phyloP scores from a whole-genome alignment of 1,140 invertebrate genomes.

The Lepidurus couesii region DNA sequence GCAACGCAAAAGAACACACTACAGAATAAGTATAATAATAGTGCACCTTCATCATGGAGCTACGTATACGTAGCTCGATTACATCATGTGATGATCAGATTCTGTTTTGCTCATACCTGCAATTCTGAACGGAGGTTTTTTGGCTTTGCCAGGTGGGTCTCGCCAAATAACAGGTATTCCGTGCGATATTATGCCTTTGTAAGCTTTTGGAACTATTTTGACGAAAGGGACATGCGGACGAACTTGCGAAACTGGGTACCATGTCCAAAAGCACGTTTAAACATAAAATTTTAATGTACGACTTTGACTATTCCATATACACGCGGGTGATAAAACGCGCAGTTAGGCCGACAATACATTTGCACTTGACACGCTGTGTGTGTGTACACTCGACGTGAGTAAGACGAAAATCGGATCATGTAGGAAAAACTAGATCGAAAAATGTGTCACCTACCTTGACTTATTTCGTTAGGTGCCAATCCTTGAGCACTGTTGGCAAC shows the following conservation, averaged over 20 bases:
- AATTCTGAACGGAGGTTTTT: slow-evolving; percentile 36
- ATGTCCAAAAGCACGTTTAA: not conserved
- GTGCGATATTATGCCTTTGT: slow-evolving; percentile 36
- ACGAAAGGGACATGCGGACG: slow-evolving; percentile 24
- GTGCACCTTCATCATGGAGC: too few relatives aligned
- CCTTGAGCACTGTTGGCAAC: not conserved
- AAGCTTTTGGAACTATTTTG: not conserved
- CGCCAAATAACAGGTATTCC: slow-evolving; percentile 35
- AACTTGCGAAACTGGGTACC: not conserved
- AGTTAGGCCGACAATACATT: not conserved
- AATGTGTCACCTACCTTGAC: not conserved
- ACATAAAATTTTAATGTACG: slow-evolving; percentile 2
- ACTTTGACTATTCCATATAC: not conserved
- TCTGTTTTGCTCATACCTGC: slow-evolving; percentile 28
- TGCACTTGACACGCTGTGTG: not conserved
- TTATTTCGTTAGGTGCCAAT: not conserved
- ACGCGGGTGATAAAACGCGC: not conserved
- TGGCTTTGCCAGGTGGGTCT: slow-evolving; percentile 35
- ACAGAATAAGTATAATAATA: too few relatives aligned
- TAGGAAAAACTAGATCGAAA: not conserved
- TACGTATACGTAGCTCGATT: too few relatives aligned
- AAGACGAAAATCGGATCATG: not conserved
- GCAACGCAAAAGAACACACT: too few relatives aligned
- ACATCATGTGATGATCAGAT: too few relatives aligned
- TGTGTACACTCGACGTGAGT: not conserved